Base-by-base conservation (phyloP, 2,888 invertebrate species). In the Phyto melanocephala region DNA sequence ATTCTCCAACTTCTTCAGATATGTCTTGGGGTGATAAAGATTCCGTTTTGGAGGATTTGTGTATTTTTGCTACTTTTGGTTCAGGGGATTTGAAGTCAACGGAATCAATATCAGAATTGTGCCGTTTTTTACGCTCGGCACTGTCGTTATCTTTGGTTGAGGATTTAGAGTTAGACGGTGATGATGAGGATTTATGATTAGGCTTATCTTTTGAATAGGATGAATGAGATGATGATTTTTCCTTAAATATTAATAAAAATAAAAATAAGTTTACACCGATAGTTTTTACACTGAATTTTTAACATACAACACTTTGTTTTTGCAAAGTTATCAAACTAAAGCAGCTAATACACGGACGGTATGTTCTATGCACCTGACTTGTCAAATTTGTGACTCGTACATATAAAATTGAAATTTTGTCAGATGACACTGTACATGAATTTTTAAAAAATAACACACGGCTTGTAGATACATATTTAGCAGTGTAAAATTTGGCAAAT, bases 1-100 rank as follows among this genome's bases (percentile, higher is more conserved):
- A 93, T 82, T 91, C 92, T 58, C 63, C 85, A 1, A 74, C 82
- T 15, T 85, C 80, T 22, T 81, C 76, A 5, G 37, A 37, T 28
- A 67, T 7, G 33, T 58, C 17, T 1, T 24, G 37, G 4, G 70
- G 40, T 22, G 75, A 20, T 1, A 63, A 58, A 40, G 62, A 17
- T 13, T 70, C 70, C 10, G 20, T 0, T 58, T 70, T 84, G 11
- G 60, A 35, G 0, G 67, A 47, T 56, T 81, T 85, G n/a, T 54
- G 60, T 28, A 60, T 62, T 80, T 85, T 86, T n/a, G 71, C 52
- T 6, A 56, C 54, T 75, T 88, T 87, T 0, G 86, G 83, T 72
- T 86, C 85, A 17, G 84, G 60, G 17, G 82, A 74, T 60, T 86
- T 86, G 22, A 81, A 81, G 17, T 87, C 87, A 37, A 50, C 78